Conservation (phyloP, 2,113 vertebrate genomes). For the Nyctibius bracteatus region DNA sequence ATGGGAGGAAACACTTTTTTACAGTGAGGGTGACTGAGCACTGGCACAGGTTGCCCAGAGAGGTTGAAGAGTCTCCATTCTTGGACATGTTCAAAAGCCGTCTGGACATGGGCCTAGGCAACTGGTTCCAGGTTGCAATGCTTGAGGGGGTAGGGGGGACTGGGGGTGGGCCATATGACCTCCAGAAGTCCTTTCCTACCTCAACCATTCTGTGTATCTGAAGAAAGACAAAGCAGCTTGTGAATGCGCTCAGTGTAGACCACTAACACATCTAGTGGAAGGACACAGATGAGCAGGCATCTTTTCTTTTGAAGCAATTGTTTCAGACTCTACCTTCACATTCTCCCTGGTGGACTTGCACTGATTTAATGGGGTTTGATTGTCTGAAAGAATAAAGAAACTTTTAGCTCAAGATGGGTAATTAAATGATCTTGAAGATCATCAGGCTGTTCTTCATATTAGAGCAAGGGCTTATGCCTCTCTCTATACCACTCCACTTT, state of each 20-base stretch:
- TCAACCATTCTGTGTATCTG: not conserved
- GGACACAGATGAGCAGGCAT: not conserved
- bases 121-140: not conserved
- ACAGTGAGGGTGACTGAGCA: not conserved
- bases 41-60: too few relatives aligned
- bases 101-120: not conserved
- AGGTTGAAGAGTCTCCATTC: too few relatives aligned
- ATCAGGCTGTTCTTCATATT: not conserved
- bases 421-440: not conserved
- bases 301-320: not conserved
- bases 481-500: not conserved
- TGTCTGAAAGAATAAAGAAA: not conserved
- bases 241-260: not conserved
- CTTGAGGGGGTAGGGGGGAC: rapidly evolving
- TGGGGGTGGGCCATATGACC: not conserved
- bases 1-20: not conserved
- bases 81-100: not conserved
- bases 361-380: not conserved
- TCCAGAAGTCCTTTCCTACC: not conserved
- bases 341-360: not conserved
- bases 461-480: not conserved
- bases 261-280: not conserved
- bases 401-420: not conserved
- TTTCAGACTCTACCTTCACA: not conserved
- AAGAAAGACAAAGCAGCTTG: not conserved